Evolutionary conservation across 64 coral and sea anemone species (phyloP).

Genomic region (Astreopora myriophthalma): DNA sequence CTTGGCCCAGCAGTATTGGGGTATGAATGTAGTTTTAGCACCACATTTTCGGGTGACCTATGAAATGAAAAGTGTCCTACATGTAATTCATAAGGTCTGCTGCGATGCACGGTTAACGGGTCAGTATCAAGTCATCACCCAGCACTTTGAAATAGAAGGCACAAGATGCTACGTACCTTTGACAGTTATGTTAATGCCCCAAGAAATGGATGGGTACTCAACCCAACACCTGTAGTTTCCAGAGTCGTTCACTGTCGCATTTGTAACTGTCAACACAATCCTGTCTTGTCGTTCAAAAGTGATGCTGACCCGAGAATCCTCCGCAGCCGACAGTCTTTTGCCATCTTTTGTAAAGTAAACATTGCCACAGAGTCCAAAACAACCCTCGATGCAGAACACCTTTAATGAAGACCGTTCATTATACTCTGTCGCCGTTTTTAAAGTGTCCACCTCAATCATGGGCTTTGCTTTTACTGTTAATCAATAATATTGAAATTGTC

Average conservation of each 20-base stretch:
- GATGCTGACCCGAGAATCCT: conserved; percentile 16
- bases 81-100: no score
- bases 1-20: no score
- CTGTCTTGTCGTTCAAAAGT: background rate
- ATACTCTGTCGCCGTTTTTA: background rate
- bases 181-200: conserved; percentile 4
- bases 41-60: no score
- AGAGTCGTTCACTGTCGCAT: conserved; percentile 40
- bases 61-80: no score
- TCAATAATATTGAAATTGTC: no score
- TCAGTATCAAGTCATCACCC: no score
- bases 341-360: background rate
- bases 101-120: no score
- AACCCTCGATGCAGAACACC: background rate
- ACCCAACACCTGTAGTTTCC: conserved; percentile 18
- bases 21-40: no score
- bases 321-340: background rate
- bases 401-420: background rate
- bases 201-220: background rate
- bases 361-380: background rate
- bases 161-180: conserved; percentile 8
- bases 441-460: background rate
- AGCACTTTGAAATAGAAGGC: background rate
- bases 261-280: background rate
- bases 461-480: background rate